Conservation (phyloP, 2,888 invertebrate genomes). For the Sarcophaga variegata region DNA sequence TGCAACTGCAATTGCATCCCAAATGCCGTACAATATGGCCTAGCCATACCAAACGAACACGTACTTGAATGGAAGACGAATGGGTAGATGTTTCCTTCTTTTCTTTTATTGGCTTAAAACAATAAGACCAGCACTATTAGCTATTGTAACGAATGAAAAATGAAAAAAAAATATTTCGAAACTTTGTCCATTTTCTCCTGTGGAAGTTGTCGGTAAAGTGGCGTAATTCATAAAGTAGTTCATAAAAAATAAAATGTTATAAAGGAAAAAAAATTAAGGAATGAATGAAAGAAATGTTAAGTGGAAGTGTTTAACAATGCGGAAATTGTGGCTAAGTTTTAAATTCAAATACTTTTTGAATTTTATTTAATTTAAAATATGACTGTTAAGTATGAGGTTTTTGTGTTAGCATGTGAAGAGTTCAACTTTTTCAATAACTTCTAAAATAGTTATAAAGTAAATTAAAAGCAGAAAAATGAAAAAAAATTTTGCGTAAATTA, state of each 20-base stretch:
- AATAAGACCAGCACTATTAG: conserved; percentile 48
- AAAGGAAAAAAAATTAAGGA: background rate
- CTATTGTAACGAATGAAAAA: conserved; percentile 24
- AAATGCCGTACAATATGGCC: conserved; percentile 18
- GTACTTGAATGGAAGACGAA: background rate
- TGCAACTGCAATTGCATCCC: conserved; percentile 7
- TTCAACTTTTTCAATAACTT: too few species aligned
- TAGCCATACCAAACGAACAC: background rate
- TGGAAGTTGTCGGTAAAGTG: conserved; percentile 62
- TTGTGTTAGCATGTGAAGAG: too few species aligned
- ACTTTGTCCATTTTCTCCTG: conserved; percentile 37
- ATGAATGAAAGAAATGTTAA: conserved; percentile 35
- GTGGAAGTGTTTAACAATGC: conserved; percentile 52
- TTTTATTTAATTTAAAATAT: conserved; percentile 37
- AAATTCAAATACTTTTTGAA: conserved; percentile 39
- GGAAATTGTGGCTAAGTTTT: conserved; percentile 58
- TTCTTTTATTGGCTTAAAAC: conserved; percentile 60
- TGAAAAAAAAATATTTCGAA: background rate
- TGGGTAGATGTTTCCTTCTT: background rate
- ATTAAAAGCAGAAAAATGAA: too few species aligned
- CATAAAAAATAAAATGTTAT: conserved; percentile 16
- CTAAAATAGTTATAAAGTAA: too few species aligned
- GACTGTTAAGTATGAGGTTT: background rate
- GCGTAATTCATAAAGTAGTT: conserved; percentile 62
- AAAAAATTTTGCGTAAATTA: too few species aligned